These are phyloP conservation scores for Tenualosa thibaudeaui DNA, from an alignment of 2,797 vertebrate species.

Conservation along the genomic window DNA sequence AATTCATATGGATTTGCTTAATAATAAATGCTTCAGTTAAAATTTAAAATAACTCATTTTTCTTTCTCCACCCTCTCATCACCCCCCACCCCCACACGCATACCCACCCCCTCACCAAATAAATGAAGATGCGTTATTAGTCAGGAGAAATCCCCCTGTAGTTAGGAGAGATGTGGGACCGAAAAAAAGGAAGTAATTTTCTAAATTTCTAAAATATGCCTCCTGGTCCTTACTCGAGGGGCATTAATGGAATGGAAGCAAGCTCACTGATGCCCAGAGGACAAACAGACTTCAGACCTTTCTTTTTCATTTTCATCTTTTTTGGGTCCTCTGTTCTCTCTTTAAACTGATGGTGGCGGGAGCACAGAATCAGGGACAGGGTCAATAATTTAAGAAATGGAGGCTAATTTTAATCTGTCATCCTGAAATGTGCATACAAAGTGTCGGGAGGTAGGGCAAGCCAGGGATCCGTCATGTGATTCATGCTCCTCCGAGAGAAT, in stretches of 20 bases:
- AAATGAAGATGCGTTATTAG: slow-evolving; percentile 62
- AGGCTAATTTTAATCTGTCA: slow-evolving; percentile 76
- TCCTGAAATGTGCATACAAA: slow-evolving; percentile 66
- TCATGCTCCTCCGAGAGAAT: slow-evolving; percentile 68
- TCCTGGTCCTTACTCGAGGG: not conserved
- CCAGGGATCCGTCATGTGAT: slow-evolving; percentile 74
- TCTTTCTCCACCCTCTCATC: not conserved
- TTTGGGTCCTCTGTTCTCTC: slow-evolving; percentile 28
- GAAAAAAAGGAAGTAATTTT: not conserved
- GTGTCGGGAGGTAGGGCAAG: slow-evolving; percentile 70
- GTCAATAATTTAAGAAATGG: slow-evolving; percentile 75
- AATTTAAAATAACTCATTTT: slow-evolving; percentile 69
- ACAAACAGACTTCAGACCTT: slow-evolving; percentile 38
- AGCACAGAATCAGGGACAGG: slow-evolving; percentile 50
- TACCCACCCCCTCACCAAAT: slow-evolving; percentile 53
- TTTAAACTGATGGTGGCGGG: slow-evolving; percentile 64
- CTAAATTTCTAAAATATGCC: not conserved
- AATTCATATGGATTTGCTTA: slow-evolving; percentile 69
- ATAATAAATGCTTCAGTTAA: slow-evolving; percentile 76
- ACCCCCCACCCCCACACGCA: not conserved
- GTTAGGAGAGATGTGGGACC: not conserved
- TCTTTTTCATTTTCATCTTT: slow-evolving; percentile 18
- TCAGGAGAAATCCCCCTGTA: slow-evolving; percentile 42
- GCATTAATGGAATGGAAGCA: not conserved
- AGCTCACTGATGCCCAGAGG: not conserved